phyloP scores from a whole-genome alignment of 2,113 vertebrate species.

The Upupa epops region DNA sequence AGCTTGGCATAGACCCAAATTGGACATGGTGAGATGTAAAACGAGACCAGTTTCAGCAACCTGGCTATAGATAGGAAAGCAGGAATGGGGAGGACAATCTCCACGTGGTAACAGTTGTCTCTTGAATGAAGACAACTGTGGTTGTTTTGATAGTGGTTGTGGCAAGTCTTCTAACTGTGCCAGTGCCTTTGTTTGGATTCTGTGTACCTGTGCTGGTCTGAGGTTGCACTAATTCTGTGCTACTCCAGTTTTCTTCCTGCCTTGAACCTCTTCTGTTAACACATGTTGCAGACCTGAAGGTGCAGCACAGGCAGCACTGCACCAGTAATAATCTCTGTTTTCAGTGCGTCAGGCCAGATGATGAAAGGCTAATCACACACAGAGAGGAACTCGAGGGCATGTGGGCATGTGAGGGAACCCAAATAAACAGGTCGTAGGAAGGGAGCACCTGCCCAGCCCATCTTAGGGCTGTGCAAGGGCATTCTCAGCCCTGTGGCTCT shows the following conservation, averaged over 20 bases:
- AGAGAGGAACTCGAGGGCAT: neutral
- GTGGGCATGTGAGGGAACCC: neutral
- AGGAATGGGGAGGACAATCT: neutral
- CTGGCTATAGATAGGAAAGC: neutral
- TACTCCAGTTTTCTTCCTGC: neutral
- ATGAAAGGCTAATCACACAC: neutral
- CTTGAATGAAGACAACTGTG: neutral
- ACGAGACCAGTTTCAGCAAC: neutral
- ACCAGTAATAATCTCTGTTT: neutral
- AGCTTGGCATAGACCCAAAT: fast-evolving
- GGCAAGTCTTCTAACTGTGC: neutral
- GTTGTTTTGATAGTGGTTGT: neutral
- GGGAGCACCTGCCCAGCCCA: neutral
- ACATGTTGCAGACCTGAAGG: neutral
- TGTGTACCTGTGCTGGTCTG: neutral
- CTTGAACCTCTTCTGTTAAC: neutral
- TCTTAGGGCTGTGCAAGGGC: neutral
- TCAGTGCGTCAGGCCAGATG: neutral
- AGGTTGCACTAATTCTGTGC: neutral
- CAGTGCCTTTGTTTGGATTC: neutral
- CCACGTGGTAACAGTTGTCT: neutral
- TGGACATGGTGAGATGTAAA: neutral
- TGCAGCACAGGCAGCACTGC: neutral
- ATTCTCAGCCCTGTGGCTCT: neutral
- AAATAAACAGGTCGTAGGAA: neutral